phyloP scores from a whole-genome alignment of 2,113 vertebrate genomes.

The Gymnarchus niloticus region DNA sequence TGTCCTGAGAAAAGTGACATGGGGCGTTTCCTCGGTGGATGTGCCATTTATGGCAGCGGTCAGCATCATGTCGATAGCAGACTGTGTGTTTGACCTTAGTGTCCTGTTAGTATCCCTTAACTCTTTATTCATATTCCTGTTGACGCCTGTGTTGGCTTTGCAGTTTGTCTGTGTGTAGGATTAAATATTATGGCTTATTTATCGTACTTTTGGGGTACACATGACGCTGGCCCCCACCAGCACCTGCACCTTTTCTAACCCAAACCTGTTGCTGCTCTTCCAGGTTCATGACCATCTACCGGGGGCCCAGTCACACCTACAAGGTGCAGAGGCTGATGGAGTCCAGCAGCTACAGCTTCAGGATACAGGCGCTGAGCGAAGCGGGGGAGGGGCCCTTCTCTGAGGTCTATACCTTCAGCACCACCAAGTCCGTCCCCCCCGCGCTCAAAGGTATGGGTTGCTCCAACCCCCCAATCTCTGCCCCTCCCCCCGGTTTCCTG shows the following conservation, averaged over 20 bases:
- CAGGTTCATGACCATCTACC: constrained; percentile 91
- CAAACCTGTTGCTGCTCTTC: not conserved
- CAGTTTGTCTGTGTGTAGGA: too few relatives aligned
- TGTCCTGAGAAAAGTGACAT: too few relatives aligned
- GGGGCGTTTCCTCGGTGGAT: too few relatives aligned
- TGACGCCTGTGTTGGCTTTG: too few relatives aligned
- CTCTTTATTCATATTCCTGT: too few relatives aligned
- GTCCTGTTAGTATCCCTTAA: too few relatives aligned
- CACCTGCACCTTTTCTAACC: not conserved
- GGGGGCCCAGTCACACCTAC: constrained; percentile 94
- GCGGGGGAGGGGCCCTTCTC: constrained; percentile 93
- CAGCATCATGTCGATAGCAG: too few relatives aligned
- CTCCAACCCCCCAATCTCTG: not conserved
- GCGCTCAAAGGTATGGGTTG: constrained; percentile 81
- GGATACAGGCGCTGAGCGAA: constrained; percentile 87
- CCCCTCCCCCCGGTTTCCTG: not conserved
- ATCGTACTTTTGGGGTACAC: too few relatives aligned
- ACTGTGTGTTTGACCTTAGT: too few relatives aligned
- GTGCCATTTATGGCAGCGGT: too few relatives aligned
- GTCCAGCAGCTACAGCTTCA: constrained; percentile 85
- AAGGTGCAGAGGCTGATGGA: constrained; percentile 89
- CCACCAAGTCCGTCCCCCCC: constrained; percentile 88
- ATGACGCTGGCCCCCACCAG: not conserved
- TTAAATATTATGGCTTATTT: too few relatives aligned
- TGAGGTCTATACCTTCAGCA: constrained; percentile 81